These are phyloP conservation scores for Sitobion miscanthi DNA, from an alignment of 1,140 invertebrate genomes.

Conservation along the genomic window DNA sequence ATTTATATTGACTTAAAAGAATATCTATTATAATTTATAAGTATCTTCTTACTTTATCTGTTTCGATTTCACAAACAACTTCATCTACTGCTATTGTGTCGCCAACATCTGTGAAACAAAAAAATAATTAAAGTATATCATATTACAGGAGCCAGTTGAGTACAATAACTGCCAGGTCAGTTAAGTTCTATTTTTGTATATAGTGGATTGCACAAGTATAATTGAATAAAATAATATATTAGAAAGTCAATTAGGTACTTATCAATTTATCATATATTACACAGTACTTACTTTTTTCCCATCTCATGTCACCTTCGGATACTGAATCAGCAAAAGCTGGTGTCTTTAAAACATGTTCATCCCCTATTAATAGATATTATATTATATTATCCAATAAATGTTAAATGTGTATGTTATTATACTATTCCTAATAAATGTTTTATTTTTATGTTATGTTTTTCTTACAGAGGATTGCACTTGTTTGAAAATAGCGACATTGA, in stretches of 20 bases:
- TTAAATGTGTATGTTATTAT: background rate
- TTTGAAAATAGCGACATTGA: conserved; percentile 51
- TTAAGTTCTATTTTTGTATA: background rate
- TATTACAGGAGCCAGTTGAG: background rate
- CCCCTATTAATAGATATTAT: conserved; percentile 61
- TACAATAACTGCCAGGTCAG: background rate
- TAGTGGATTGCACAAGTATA: background rate
- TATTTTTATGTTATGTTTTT: background rate
- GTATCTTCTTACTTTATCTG: conserved; percentile 83
- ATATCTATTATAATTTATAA: background rate
- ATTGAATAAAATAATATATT: background rate
- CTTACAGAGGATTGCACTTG: conserved; percentile 24
- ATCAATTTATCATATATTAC: background rate
- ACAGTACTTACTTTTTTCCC: conserved; percentile 70
- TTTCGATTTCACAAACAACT: conserved; percentile 97
- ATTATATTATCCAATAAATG: background rate
- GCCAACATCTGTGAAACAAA: conserved; percentile 72
- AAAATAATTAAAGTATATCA: background rate
- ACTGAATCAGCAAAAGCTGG: conserved; percentile 97
- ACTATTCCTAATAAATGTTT: background rate
- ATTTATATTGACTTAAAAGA: background rate
- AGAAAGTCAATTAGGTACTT: background rate
- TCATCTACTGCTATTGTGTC: conserved; percentile 93
- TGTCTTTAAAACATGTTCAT: conserved; percentile 76
- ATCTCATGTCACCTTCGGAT: conserved; percentile 97